Evolutionary conservation across 1,140 invertebrate species (phyloP), one percentile per base, ranked within the genome.

Genomic region (Coptotermes formosanus): DNA sequence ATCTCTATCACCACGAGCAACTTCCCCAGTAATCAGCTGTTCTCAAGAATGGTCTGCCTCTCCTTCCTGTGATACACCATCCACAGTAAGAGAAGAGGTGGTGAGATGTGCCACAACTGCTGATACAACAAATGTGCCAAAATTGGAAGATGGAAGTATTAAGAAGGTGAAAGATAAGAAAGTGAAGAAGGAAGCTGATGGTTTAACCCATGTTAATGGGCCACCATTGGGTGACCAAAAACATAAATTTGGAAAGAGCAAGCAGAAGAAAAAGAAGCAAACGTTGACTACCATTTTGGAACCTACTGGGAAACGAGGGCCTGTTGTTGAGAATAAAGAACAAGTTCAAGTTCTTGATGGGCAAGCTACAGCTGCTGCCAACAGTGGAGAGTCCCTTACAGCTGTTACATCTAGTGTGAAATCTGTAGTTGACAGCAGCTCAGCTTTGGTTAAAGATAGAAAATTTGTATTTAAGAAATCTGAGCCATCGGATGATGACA

Each of bases 321-420:
- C n/a, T 75, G 8, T 30, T 8, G n/a, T 30, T 88, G 93, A 94
- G 88, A 93, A 94, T 87, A 93, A 94, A 88, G 93, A 92, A 89
- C 93, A 92, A 85, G 88, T 93, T 23, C 91, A 91, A 89, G 93
- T 93, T 89, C 93, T 52, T 84, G 23, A 84, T 32, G 55, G 3
- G 19, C 45, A 55, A 84, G 30, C 83, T 84, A 38, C 59, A 38
- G 43, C 45, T 84, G 83, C 30, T 84, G 32, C 45, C 19, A 64
- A n/a, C 19, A 45, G 7, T 84, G 83, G 83, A 84, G 83, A 84
- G 83, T 48, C 30, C n/a, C 64, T 30, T 55, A 84, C 38, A 30
- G 16, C 4, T 38, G 38, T n/a, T 8, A 84, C 48, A 84, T 48
- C 48, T 52, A 19, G n/a, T 55, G n/a, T 16, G 14, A 84, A 25